Evolutionary conservation across 2,113 vertebrate species (phyloP), one percentile per base, ranked within the genome.

Genomic region (Mormoops blainvillei): DNA sequence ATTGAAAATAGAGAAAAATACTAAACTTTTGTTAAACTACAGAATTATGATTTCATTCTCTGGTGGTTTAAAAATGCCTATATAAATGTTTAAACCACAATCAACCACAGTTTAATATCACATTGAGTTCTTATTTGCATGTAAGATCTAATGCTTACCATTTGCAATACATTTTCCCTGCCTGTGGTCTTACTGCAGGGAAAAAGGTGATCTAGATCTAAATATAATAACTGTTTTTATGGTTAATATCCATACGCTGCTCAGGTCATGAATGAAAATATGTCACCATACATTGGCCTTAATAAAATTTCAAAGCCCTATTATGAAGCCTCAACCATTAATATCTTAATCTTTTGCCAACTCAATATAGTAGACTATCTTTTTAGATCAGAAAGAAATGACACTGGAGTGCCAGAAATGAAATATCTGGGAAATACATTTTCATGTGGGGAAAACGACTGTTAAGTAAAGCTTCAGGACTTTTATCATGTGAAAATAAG

Each of bases 341-440:
- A 28, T 18, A 70, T 70, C 4, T 76, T 85, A 36, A 90, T 90
- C 16, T 65, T 89, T 76, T 78, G 22, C 50, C 54, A 92, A 61
- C 5, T 36, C n/a, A 67, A 20, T 20, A 73, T 19, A 71, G 26
- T 65, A 31, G 48, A 2, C 9, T 92, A 11, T 43, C 80, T 83
- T 87, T 89, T 67, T 28, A 54, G 19, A 73, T 83, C 45, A 94
- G 31, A 74, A 0, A 63, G n/a, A 96, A 77, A 61, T 68, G 14
- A 83, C 28, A n/a, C 38, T 70, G 22, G 31, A 87, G 31, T 73
- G 28, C 22, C 33, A 94, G 48, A 87, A 87, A 54, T 70, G 28
- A 26, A 84, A 87, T 38, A 73, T 77, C 63, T 68, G 87, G 68
- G 77, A 96, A 95, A 78, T 71, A 28, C 43, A 52, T 93, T 91